Evolutionary conservation across 2,888 invertebrate genomes (phyloP).

Genomic region (Ligdia adustata): DNA sequence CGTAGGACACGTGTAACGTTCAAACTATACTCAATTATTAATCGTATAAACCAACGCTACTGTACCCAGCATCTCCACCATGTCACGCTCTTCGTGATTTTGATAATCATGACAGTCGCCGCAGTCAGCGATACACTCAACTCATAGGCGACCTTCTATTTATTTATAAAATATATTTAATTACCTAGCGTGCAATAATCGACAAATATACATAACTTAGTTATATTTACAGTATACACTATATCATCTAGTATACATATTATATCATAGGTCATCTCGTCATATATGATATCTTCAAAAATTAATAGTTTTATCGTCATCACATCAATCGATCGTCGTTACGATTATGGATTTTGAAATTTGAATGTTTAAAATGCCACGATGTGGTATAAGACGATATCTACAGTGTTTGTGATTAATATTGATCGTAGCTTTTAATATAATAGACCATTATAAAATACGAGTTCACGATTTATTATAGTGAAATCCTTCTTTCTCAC

Average conservation of each 20-base stretch:
- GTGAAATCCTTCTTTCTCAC: conserved; percentile 30
- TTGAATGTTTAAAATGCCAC: conserved; percentile 36
- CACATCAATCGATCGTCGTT: conserved; percentile 18
- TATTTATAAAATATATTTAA: conserved; percentile 29
- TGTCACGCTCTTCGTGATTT: conserved; percentile 15
- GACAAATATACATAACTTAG: conserved; percentile 31
- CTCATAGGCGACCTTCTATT: conserved; percentile 33
- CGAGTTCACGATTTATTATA: conserved; percentile 27
- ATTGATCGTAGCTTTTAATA: conserved; percentile 38
- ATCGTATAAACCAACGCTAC: conserved; percentile 33
- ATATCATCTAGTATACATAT: conserved; percentile 30
- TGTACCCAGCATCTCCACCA: conserved; percentile 31
- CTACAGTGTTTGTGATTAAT: conserved; percentile 36
- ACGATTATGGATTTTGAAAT: conserved; percentile 32
- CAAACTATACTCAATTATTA: conserved; percentile 53
- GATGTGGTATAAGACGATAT: conserved; percentile 34
- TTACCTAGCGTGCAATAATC: conserved; percentile 39
- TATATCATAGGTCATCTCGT: conserved; percentile 20
- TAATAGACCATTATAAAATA: conserved; percentile 34
- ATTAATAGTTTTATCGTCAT: conserved; percentile 30
- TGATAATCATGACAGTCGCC: conserved; percentile 26
- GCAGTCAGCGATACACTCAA: conserved; percentile 22
- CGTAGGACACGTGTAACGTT: conserved; percentile 54
- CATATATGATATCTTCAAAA: conserved; percentile 27
- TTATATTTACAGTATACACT: conserved; percentile 27